Conservation (phyloP, 2,797 vertebrate genomes). For the Ctenopoma kingsleyae region DNA sequence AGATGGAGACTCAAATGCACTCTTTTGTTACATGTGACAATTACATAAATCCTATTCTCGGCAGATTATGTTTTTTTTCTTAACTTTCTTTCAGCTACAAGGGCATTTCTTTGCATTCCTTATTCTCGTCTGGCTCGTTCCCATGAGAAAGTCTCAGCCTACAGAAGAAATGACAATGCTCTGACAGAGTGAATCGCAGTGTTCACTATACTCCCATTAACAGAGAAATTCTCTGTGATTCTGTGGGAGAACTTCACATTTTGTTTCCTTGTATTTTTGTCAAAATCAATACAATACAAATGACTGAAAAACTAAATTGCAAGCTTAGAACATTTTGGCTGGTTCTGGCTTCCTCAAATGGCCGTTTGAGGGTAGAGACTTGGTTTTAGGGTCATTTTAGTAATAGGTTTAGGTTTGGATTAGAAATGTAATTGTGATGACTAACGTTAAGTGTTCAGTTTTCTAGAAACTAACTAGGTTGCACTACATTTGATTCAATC, state of each 20-base stretch:
- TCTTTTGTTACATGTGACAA: conserved; percentile 62
- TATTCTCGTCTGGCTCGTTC: conserved; percentile 54
- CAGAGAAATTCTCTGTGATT: conserved; percentile 44
- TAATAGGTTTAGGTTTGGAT: too few species aligned
- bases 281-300: neutral
- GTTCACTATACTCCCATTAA: conserved; percentile 39
- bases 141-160: conserved; percentile 75
- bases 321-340: neutral
- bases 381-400: too few species aligned
- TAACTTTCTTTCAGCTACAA: conserved; percentile 24
- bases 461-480: too few species aligned
- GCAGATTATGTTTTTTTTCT: conserved; percentile 60
- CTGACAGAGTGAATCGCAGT: conserved; percentile 2
- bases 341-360: neutral
- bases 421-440: too few species aligned
- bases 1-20: conserved; percentile 19
- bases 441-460: too few species aligned
- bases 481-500: neutral
- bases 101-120: conserved; percentile 68
- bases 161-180: conserved; percentile 47
- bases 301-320: neutral
- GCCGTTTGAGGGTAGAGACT: neutral
- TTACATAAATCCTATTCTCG: conserved; percentile 67
- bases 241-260: conserved; percentile 23
- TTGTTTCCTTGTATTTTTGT: neutral